These are phyloP conservation scores for Quadroppia sp. DNA, from an alignment of 2,888 invertebrate genomes.

Conservation along the genomic window DNA sequence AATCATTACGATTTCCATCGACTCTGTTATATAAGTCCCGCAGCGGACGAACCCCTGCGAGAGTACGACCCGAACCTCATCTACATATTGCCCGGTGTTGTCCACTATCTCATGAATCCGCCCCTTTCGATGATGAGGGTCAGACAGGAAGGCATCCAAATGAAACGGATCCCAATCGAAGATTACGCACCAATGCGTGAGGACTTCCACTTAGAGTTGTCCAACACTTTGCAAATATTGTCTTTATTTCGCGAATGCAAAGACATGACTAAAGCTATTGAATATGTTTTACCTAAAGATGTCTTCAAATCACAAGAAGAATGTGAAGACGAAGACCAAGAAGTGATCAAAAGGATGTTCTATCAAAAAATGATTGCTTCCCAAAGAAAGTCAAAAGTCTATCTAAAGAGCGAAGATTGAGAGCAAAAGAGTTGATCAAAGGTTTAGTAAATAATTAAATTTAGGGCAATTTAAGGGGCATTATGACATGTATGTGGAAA, in stretches of 20 bases:
- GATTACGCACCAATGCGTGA: not conserved
- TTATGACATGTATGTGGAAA: too few species aligned
- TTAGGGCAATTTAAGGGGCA: too few species aligned
- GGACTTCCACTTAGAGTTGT: not conserved
- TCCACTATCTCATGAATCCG: not conserved
- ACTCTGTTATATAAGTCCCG: slow-evolving; percentile 5
- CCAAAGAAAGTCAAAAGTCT: not conserved
- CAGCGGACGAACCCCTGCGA: not conserved
- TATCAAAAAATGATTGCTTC: not conserved
- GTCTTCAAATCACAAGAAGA: not conserved
- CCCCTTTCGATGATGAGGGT: slow-evolving; percentile 15
- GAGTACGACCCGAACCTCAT: not conserved
- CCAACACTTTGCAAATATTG: not conserved
- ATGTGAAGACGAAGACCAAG: not conserved
- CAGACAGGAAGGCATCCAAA: not conserved
- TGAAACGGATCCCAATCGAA: slow-evolving; percentile 14
- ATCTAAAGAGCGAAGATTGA: too few species aligned
- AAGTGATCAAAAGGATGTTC: not conserved
- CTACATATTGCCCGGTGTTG: slow-evolving; percentile 14
- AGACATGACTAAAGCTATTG: not conserved
- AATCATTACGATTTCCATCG: not conserved
- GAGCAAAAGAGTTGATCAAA: too few species aligned
- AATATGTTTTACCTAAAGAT: not conserved
- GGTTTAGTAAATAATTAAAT: too few species aligned
- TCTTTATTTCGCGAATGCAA: not conserved